Conservation (phyloP, 2,888 invertebrate species). For the Piscicola geometra region DNA sequence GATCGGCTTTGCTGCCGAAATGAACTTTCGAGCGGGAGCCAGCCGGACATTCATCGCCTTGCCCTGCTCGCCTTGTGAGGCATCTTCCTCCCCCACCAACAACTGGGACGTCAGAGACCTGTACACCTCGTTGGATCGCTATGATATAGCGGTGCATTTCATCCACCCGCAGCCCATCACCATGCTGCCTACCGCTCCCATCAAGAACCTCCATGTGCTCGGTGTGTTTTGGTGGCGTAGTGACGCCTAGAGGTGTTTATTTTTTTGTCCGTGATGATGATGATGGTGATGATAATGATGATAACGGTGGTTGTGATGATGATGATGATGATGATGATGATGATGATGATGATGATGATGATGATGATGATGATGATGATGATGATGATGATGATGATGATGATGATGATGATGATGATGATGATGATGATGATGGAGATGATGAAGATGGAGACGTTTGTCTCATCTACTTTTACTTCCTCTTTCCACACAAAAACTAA, state of each 20-base stretch:
- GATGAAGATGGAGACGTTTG: neutral
- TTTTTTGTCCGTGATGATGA: too few species aligned
- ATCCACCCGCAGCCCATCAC: slow-evolving; percentile 38
- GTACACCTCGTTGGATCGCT: slow-evolving; percentile 39
- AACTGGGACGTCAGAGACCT: slow-evolving; percentile 38
- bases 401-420: slow-evolving; percentile 17
- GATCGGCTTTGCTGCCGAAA: slow-evolving; percentile 62
- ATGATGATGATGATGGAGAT: slow-evolving; percentile 29
- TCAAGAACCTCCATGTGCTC: slow-evolving; percentile 10
- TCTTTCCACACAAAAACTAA: too few species aligned
- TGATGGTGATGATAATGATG: too few species aligned
- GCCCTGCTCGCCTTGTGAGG: slow-evolving; percentile 72
- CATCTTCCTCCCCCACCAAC: slow-evolving; percentile 35
- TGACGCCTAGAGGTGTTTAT: too few species aligned
- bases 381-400: slow-evolving; percentile 24
- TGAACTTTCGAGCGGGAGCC: slow-evolving; percentile 73
- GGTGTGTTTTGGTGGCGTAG: too few species aligned
- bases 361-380: slow-evolving; percentile 29
- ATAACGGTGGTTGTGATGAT: neutral
- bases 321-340: slow-evolving; percentile 34
- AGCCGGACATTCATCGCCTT: slow-evolving; percentile 76
- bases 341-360: slow-evolving; percentile 31
- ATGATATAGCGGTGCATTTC: slow-evolving; percentile 39
- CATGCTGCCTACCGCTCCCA: slow-evolving; percentile 31
- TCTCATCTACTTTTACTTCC: too few species aligned